A percentile compares a stretch with the other conserved stretches of the same genome.
These are phyloP conservation scores for Corythoichthys intestinalis DNA, from an alignment of 2,113 vertebrate species.

Conservation along the genomic window DNA sequence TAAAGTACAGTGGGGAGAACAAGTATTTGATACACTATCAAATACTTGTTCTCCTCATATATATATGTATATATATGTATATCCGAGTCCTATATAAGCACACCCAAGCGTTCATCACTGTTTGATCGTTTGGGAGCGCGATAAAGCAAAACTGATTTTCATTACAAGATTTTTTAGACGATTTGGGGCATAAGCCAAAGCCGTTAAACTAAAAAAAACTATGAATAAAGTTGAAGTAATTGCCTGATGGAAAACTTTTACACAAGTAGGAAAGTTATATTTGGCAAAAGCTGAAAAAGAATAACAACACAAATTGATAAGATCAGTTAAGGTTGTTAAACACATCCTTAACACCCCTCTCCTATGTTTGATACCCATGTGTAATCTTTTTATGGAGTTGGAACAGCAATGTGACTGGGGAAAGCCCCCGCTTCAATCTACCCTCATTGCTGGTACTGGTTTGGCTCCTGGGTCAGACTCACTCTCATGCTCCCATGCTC, in stretches of 20 bases:
- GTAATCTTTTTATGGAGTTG: slow-evolving; percentile 42
- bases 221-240: not conserved
- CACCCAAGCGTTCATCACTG: not conserved
- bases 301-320: not conserved
- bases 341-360: not conserved
- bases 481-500: slow-evolving; percentile 70
- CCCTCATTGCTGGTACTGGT: slow-evolving; percentile 40
- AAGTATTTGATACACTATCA: too few species aligned
- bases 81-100: not conserved
- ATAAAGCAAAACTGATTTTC: not conserved
- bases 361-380: slow-evolving; percentile 19
- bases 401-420: slow-evolving; percentile 52
- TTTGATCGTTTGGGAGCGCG: not conserved
- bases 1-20: too few species aligned
- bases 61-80: too few species aligned
- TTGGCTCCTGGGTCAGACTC: slow-evolving; percentile 53
- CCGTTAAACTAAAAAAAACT: not conserved
- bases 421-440: slow-evolving; percentile 45
- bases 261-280: not conserved
- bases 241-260: not conserved
- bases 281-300: slow-evolving; percentile 13
- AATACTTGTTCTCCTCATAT: too few species aligned
- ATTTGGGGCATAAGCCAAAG: not conserved
- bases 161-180: not conserved
- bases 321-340: slow-evolving; percentile 25